A percentile compares a stretch with the other conserved stretches of the same genome.
Evolutionary conservation across 2,797 vertebrate genomes (phyloP).

Genomic region (Mus spretus): DNA sequence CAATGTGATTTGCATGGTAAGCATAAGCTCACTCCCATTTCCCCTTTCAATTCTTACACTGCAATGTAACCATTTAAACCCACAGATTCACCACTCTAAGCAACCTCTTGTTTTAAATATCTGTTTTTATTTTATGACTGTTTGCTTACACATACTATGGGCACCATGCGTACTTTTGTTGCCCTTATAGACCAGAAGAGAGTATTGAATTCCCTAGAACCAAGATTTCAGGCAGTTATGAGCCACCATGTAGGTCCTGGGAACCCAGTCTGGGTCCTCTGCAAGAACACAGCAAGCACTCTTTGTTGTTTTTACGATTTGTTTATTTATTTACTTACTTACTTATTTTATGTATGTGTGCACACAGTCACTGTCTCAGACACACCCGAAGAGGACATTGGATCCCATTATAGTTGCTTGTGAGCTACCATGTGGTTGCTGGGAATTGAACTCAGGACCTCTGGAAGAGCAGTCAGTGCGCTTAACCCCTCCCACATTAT

Average conservation of each 20-base stretch:
- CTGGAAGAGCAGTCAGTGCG: neutral
- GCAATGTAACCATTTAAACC: conserved; percentile 37
- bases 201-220: neutral
- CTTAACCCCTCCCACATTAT: neutral
- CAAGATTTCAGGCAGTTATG: neutral
- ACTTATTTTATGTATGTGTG: neutral
- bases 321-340: neutral
- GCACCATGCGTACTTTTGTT: neutral
- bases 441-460: neutral
- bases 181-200: neutral
- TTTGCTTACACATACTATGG: neutral
- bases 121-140: neutral
- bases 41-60: neutral
- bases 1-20: neutral
- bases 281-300: neutral
- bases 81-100: conserved; percentile 25
- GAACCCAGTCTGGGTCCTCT: neutral
- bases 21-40: too few species aligned
- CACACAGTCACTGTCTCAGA: neutral
- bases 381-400: neutral
- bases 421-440: neutral
- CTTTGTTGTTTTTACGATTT: neutral
- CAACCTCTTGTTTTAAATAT: neutral
- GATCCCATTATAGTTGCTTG: neutral
- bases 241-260: neutral